Evolutionary conservation across 2,888 invertebrate genomes (phyloP).

Genomic region (Aphidoletes aphidimyza): DNA sequence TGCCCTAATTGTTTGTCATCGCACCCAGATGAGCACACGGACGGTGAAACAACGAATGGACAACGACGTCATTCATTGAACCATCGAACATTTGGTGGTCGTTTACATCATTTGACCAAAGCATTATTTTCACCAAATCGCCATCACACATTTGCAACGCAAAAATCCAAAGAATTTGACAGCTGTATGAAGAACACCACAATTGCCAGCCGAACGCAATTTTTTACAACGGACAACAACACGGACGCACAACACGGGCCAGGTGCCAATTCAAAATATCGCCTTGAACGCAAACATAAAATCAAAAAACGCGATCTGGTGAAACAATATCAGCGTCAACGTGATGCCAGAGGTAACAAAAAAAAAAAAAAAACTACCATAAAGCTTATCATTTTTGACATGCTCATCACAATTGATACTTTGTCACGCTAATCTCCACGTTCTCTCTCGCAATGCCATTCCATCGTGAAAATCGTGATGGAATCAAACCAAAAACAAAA

Average conservation of each 20-base stretch:
- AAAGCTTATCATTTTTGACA: no score
- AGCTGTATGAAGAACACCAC: not conserved
- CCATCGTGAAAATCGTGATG: not conserved
- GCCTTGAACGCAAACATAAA: slow-evolving; percentile 59
- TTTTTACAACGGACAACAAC: not conserved
- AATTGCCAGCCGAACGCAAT: not conserved
- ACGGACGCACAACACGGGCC: no score
- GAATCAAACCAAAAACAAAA: slow-evolving; percentile 30
- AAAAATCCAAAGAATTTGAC: not conserved
- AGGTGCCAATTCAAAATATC: slow-evolving; percentile 57
- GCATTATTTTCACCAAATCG: slow-evolving; percentile 34
- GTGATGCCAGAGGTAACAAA: not conserved
- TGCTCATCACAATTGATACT: no score
- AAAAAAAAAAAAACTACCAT: no score
- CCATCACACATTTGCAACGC: no score
- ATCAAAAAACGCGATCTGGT: slow-evolving; percentile 59
- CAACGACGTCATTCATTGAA: not conserved
- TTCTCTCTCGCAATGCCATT: not conserved
- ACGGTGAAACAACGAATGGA: not conserved
- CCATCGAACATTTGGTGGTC: not conserved
- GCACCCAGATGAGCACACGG: slow-evolving; percentile 55
- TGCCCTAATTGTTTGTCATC: slow-evolving; percentile 59
- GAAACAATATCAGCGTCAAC: not conserved
- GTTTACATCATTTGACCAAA: slow-evolving; percentile 4
- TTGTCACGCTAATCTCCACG: no score